Conservation (phyloP, 2,797 vertebrate species). For the Scleropages formosus region DNA sequence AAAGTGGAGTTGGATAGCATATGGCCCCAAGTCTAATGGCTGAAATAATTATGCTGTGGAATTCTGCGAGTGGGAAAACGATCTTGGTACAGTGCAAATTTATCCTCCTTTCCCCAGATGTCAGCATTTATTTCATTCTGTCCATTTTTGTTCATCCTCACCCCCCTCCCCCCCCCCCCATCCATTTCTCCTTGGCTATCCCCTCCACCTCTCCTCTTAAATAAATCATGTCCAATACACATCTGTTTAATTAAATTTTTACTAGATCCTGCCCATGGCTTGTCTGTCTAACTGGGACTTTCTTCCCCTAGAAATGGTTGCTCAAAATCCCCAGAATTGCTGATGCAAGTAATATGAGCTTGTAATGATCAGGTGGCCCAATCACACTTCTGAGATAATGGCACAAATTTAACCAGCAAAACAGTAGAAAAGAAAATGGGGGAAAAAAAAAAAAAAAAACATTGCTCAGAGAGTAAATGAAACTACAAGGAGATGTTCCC, state of each 20-base stretch:
- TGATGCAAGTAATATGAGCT: conserved; percentile 11
- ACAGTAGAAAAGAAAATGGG: conserved; percentile 15
- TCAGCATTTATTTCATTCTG: conserved; percentile 38
- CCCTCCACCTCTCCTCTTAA: conserved; percentile 39
- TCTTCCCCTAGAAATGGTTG: background rate
- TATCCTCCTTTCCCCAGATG: conserved; percentile 17
- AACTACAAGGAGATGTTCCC: background rate
- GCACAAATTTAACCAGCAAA: conserved; percentile 24
- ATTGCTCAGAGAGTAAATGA: conserved; percentile 26
- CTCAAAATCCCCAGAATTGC: conserved; percentile 23
- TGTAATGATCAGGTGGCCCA: conserved; percentile 30
- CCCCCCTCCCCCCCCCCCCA: background rate
- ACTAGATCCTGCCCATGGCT: conserved; percentile 32
- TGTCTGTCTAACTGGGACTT: conserved; percentile 30
- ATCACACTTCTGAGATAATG: conserved; percentile 32
- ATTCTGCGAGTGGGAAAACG: background rate
- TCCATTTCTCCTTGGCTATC: conserved; percentile 12
- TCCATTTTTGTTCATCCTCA: conserved; percentile 21
- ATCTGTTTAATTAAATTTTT: conserved; percentile 50
- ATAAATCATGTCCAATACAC: conserved; percentile 46
- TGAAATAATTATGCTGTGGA: background rate
- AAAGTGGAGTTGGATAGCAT: background rate
- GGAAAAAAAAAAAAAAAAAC: too few species aligned
- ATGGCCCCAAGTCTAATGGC: background rate
- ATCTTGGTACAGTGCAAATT: background rate